phyloP scores from a whole-genome alignment of 1,140 invertebrate genomes.

The Ceratina australensis region DNA sequence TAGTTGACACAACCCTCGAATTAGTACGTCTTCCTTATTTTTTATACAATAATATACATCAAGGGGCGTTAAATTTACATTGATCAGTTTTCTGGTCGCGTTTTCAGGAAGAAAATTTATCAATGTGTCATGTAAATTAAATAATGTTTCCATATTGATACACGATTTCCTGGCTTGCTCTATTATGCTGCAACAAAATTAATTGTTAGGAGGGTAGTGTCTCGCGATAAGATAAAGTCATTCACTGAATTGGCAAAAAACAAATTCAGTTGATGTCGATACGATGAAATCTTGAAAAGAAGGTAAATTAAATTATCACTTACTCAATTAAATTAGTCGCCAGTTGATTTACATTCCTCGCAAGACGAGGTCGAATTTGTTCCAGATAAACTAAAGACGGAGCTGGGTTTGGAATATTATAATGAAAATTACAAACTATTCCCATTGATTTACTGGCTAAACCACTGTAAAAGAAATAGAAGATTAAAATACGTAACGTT shows the following conservation, averaged over 20 bases:
- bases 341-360: conserved; percentile 64
- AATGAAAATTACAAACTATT: conserved; percentile 61
- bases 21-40: conserved; percentile 60
- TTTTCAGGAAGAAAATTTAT: conserved; percentile 59
- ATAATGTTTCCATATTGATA: conserved; percentile 57
- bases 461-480: conserved; percentile 62
- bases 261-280: no score
- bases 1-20: conserved; percentile 68
- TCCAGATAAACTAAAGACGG: conserved; percentile 47
- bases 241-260: no score
- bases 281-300: no score
- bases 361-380: conserved; percentile 60
- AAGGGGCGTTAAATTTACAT: conserved; percentile 52
- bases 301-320: conserved; percentile 44
- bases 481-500: background rate
- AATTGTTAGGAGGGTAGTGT: background rate
- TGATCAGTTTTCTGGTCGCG: background rate
- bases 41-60: conserved; percentile 74
- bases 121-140: conserved; percentile 63
- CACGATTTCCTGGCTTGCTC: conserved; percentile 50
- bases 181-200: conserved; percentile 53
- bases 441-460: conserved; percentile 53
- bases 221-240: no score
- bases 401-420: conserved; percentile 45
- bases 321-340: conserved; percentile 66